Evolutionary conservation across 2,113 vertebrate species (phyloP).

Genomic region (Myiagra hebetior): DNA sequence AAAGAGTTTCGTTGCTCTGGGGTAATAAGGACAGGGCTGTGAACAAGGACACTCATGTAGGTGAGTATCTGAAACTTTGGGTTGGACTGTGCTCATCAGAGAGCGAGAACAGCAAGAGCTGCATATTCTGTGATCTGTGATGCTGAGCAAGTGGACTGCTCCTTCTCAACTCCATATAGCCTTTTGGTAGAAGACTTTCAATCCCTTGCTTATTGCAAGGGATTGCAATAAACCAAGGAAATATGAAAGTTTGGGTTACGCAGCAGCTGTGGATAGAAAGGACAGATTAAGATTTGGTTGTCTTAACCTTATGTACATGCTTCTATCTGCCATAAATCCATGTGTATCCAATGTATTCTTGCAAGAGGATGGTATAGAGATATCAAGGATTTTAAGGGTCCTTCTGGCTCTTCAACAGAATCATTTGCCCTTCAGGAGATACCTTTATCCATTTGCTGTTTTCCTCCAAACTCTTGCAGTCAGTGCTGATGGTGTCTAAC

Average conservation of each 20-base stretch:
- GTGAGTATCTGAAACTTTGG: neutral
- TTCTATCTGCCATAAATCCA: neutral
- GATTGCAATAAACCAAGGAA: neutral
- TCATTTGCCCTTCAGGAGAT: neutral
- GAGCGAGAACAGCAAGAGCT: fast-evolving
- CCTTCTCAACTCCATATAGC: neutral
- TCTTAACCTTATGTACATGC: neutral
- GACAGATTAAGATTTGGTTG: neutral
- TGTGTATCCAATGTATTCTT: neutral
- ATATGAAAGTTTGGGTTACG: neutral
- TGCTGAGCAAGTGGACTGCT: neutral
- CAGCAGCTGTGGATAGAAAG: neutral
- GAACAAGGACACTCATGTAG: neutral
- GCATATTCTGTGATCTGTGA: neutral
- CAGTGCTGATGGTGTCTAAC: neutral
- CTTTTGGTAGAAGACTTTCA: neutral
- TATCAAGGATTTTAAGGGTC: neutral
- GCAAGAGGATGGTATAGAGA: neutral
- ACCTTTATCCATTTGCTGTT: neutral
- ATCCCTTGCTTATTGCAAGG: neutral
- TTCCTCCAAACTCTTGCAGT: neutral
- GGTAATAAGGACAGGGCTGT: neutral
- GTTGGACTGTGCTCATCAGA: neutral
- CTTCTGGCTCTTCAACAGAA: neutral
- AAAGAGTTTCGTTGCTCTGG: neutral